Percentiles rank a stretch among this genome's conserved stretches.
These are phyloP conservation scores for Punctoribates punctum DNA, from an alignment of 2,888 invertebrate species.

Conservation along the genomic window DNA sequence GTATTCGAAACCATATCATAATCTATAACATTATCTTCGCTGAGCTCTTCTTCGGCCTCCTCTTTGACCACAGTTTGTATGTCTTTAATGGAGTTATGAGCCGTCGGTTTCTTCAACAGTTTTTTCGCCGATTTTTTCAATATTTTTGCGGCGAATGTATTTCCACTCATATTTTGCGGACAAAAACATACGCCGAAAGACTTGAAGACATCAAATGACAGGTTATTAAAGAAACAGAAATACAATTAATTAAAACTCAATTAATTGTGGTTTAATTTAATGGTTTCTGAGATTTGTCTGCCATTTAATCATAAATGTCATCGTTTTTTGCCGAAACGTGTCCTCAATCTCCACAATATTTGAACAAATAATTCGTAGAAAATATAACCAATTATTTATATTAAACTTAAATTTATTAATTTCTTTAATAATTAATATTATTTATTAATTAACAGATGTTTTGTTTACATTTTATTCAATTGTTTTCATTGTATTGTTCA, in stretches of 20 bases:
- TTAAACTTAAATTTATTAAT: no score
- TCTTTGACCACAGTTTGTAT: not conserved
- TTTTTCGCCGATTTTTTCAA: constrained; percentile 7
- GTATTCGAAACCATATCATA: not conserved
- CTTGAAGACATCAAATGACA: no score
- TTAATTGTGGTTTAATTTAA: no score
- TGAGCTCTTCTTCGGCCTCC: not conserved
- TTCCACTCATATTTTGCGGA: not conserved
- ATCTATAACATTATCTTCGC: not conserved
- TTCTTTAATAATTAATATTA: not conserved
- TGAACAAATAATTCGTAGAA: no score
- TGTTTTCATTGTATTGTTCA: not conserved
- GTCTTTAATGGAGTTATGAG: not conserved
- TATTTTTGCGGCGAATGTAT: not conserved
- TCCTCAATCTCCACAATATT: no score
- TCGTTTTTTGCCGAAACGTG: no score
- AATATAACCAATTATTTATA: no score
- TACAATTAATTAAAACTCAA: no score
- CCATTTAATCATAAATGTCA: no score
- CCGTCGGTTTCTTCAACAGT: not conserved
- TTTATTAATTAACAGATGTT: constrained; percentile 11
- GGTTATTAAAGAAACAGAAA: no score
- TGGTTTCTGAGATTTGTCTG: no score
- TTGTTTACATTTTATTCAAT: constrained; percentile 6
- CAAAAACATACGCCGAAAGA: not conserved